Conservation (phyloP, 2,113 vertebrate genomes). For the Taurulus bubalis region DNA sequence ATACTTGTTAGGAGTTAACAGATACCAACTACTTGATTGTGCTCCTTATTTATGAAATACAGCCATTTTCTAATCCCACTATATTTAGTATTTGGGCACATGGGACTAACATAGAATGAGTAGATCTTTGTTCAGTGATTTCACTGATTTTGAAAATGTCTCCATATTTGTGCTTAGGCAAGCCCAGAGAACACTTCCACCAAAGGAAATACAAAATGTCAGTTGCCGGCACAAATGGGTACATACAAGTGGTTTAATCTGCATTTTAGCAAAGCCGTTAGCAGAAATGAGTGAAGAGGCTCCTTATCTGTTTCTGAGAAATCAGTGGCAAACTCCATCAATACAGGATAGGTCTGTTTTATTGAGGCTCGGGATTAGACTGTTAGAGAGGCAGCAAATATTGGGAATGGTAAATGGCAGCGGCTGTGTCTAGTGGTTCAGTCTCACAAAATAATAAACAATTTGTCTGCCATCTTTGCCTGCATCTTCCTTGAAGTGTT, state of each 20-base stretch:
- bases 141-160: too few species aligned
- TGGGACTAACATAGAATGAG: background rate
- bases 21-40: background rate
- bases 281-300: background rate
- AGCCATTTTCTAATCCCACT: background rate
- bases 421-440: background rate
- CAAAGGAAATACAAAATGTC: too few species aligned
- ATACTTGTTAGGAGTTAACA: background rate
- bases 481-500: constrained; percentile 8
- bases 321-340: constrained; percentile 2
- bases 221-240: background rate
- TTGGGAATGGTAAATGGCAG: background rate
- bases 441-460: background rate
- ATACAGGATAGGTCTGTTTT: constrained; percentile 2
- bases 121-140: too few species aligned
- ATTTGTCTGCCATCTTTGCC: background rate
- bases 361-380: background rate
- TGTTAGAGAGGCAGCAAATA: constrained; percentile 8
- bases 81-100: background rate
- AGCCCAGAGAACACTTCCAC: too few species aligned
- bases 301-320: constrained; percentile 22
- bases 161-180: too few species aligned
- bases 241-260: background rate
- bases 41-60: background rate
- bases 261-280: background rate